A percentile compares a stretch with the other conserved stretches of the same genome.
Conservation (phyloP, 2,888 invertebrate species). For the Caradrina clavipalpis region DNA sequence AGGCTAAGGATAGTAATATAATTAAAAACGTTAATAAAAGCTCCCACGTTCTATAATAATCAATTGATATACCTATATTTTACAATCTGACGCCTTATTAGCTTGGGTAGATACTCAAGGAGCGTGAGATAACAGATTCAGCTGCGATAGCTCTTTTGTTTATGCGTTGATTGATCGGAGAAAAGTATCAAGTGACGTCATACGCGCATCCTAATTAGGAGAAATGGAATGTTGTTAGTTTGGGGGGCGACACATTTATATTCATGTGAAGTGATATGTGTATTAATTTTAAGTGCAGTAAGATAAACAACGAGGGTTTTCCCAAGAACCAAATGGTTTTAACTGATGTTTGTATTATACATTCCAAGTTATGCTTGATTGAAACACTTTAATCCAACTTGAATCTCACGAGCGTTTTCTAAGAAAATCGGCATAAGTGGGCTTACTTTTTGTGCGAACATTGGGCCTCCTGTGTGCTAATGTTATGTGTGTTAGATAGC, state of each 20-base stretch:
- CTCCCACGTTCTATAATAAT: slow-evolving; percentile 47
- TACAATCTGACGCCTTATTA: slow-evolving; percentile 42
- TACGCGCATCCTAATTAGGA: slow-evolving; percentile 31
- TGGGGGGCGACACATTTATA: neutral
- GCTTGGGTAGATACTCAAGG: slow-evolving; percentile 41
- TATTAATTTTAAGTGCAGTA: slow-evolving; percentile 7
- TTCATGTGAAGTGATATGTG: neutral
- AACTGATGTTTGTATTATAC: neutral
- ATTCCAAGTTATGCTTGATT: slow-evolving; percentile 11
- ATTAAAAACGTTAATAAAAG: slow-evolving; percentile 30
- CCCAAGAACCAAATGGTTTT: neutral
- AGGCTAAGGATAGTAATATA: slow-evolving; percentile 17
- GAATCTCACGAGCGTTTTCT: slow-evolving; percentile 8
- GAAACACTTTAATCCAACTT: slow-evolving; percentile 7
- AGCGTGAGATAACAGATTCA: slow-evolving; percentile 49
- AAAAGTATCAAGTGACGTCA: slow-evolving; percentile 39
- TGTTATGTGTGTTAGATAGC: neutral
- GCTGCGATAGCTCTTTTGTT: slow-evolving; percentile 48
- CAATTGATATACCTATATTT: slow-evolving; percentile 45
- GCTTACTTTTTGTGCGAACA: slow-evolving; percentile 25
- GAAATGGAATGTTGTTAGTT: slow-evolving; percentile 39
- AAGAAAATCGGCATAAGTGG: slow-evolving; percentile 21
- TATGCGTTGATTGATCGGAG: slow-evolving; percentile 53
- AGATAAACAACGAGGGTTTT: neutral
- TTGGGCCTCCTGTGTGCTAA: slow-evolving; percentile 19